Percentiles rank a stretch among this genome's conserved stretches.
phyloP scores from a whole-genome alignment of 2,113 vertebrate genomes.

The Trichechus manatus region DNA sequence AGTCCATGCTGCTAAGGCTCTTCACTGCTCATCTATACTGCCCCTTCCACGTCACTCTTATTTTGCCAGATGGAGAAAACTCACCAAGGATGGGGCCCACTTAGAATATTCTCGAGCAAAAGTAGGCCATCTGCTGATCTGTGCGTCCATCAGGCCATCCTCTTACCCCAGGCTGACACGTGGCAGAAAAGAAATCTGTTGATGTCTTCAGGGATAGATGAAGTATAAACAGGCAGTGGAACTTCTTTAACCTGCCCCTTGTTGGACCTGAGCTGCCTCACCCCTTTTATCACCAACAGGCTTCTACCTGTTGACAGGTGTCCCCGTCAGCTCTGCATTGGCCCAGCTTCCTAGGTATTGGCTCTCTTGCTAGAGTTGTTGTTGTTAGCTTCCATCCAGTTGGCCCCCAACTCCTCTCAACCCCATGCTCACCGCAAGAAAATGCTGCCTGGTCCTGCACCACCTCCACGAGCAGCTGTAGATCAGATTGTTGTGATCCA shows the following conservation, averaged over 20 bases:
- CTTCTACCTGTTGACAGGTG: not conserved
- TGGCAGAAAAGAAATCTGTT: not conserved
- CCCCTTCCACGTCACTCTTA: fast-evolving
- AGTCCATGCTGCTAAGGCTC: not conserved
- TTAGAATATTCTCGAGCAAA: not conserved
- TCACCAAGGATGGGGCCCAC: not conserved
- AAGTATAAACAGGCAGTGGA: fast-evolving
- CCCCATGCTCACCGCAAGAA: too few relatives aligned
- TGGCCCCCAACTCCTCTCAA: too few relatives aligned
- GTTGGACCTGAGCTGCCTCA: not conserved
- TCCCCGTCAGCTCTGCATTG: too few relatives aligned
- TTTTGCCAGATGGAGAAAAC: conserved; percentile 17
- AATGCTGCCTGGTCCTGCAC: too few relatives aligned
- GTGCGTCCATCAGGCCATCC: not conserved
- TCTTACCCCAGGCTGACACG: not conserved
- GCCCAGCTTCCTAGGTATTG: not conserved
- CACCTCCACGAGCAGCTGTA: too few relatives aligned
- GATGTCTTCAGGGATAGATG: not conserved
- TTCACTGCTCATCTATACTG: not conserved
- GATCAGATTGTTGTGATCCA: too few relatives aligned
- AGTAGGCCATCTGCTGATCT: not conserved
- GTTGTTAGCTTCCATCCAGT: too few relatives aligned
- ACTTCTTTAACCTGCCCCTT: not conserved
- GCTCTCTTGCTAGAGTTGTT: not conserved
- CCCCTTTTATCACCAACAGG: too few relatives aligned